Evolutionary conservation across 2,888 invertebrate species (phyloP).

Genomic region (Mesorhabditis belari): DNA sequence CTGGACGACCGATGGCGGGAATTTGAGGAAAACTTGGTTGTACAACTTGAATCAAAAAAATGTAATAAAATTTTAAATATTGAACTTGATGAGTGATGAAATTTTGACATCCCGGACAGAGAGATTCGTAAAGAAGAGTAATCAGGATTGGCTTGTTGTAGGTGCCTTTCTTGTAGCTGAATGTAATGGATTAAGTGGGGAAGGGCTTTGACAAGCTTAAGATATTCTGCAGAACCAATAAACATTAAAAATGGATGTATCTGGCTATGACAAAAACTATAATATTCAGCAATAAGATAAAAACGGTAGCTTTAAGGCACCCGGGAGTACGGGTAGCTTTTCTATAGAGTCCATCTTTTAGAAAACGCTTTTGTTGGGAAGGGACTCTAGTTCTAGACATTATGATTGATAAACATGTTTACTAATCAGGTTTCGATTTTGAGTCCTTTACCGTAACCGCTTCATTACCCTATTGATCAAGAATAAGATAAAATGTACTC

Average conservation of each 20-base stretch:
- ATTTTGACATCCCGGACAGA: constrained; percentile 45
- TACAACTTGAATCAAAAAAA: no score
- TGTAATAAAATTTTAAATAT: neutral
- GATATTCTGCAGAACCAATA: no score
- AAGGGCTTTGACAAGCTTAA: no score
- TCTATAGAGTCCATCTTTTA: no score
- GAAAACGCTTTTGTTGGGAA: neutral
- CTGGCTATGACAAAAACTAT: no score
- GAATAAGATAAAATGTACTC: constrained; percentile 15
- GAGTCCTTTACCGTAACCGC: neutral
- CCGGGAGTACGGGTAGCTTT: no score
- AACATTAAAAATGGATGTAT: no score
- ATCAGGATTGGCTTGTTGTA: constrained; percentile 30
- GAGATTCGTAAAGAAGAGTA: constrained; percentile 33
- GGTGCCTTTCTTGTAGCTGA: constrained; percentile 18
- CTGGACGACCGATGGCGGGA: no score
- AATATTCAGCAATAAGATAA: no score
- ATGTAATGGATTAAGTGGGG: neutral
- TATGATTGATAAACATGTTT: neutral
- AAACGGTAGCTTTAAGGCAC: no score
- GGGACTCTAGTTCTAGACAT: neutral
- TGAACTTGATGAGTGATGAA: constrained; percentile 28
- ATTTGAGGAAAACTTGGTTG: no score
- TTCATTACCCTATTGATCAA: neutral
- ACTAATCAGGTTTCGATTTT: neutral